Base-by-base conservation (phyloP, 1,140 invertebrate genomes). In the Ptiloglossa arizonensis region DNA sequence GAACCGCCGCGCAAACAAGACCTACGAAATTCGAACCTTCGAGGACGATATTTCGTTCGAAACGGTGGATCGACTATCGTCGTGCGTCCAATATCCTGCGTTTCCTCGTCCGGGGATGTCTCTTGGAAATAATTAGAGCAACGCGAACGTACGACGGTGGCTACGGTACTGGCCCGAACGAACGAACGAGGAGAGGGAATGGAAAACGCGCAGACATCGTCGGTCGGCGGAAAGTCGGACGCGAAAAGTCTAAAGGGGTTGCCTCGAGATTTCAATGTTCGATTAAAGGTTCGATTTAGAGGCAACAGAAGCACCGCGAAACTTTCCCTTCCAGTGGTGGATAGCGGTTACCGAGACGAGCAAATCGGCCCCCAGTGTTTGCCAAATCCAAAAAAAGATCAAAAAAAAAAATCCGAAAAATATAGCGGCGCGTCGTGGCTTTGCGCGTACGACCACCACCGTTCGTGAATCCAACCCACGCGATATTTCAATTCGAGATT, bases 271-370 rank as follows among this genome's bases (percentile, higher is more conserved):
- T 57, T 63, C 70, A 59, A 48, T 41, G 71, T 63, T 59, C 80
- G 78, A 82, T 82, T 82, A 82, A 68, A 63, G 57, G 71, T 64
- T 82, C 80, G 78, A 82, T 82, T 82, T 82, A 75, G 57, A 66
- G 54, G 62, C 24, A 48, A 38, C 24, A n/a, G 2, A 9, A 44
- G 13, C 46, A 35, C n/a, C 32, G 24, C 38, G 66, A 66, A 70
- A 64, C 48, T 71, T 67, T 46, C 52, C 41, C n/a, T 27, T 67
- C 46, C 50, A 63, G 19, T 19, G 48, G 22, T n/a, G n/a, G 32
- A 38, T 24, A 46, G 54, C 41, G 44, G 24, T 17, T 32, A 54
- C 3, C 44, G 44, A 80, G 62, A 75, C 66, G 71, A 80, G 68
- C 59, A 38, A 75, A 48, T 5, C 41, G 41, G 41, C 46, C 24